phyloP scores from a whole-genome alignment of 2,797 vertebrate genomes.

The Cossypha caffra region DNA sequence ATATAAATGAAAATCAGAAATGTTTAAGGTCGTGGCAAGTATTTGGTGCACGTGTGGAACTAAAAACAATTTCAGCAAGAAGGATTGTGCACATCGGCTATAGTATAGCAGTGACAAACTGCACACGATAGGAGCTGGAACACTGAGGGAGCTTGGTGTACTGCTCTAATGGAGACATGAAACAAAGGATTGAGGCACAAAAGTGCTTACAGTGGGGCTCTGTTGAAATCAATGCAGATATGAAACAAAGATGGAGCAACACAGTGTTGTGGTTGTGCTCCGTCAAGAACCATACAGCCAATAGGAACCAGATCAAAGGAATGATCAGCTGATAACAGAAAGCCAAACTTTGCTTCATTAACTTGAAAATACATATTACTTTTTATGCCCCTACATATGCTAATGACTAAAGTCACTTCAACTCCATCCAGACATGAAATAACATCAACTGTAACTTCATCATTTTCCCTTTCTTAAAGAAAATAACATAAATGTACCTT shows the following conservation, averaged over 20 bases:
- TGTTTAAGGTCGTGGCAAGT: not conserved
- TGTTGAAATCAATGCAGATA: not conserved
- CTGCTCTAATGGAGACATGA: not conserved
- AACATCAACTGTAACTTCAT: not conserved
- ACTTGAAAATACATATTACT: not conserved
- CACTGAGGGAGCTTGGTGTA: not conserved
- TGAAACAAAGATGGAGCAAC: not conserved
- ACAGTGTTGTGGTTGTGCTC: not conserved
- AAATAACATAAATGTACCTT: not conserved
- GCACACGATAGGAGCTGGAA: not conserved
- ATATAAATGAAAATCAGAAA: not conserved
- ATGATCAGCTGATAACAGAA: not conserved
- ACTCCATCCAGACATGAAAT: not conserved
- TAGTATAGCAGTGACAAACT: not conserved
- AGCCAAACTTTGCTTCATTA: not conserved
- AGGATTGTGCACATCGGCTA: not conserved
- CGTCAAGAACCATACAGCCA: not conserved
- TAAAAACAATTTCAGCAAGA: not conserved
- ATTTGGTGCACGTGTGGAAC: not conserved
- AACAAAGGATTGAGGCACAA: not conserved
- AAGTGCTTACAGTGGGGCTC: not conserved
- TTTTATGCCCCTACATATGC: not conserved
- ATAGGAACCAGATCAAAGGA: not conserved
- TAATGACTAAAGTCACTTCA: not conserved
- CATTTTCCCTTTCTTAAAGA: not conserved